phyloP scores from a whole-genome alignment of 2,797 vertebrate species.

The Paramormyrops hopkinsi region DNA sequence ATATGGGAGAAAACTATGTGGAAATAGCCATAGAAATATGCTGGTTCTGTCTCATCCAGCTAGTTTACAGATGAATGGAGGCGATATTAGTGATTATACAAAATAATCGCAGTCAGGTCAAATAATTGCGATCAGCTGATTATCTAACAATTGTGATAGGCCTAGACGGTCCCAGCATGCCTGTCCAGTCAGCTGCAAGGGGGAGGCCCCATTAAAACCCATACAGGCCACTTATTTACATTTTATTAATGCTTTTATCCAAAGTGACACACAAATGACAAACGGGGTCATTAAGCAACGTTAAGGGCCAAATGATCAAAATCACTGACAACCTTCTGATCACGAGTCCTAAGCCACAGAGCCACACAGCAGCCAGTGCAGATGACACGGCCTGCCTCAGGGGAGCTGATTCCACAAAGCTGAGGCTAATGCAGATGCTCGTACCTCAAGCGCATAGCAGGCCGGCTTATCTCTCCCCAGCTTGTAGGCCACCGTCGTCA shows the following conservation, averaged over 20 bases:
- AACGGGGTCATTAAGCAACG: background rate
- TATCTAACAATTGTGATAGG: background rate
- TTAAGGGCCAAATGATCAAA: background rate
- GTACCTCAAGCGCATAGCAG: conserved; percentile 89
- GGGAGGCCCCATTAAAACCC: background rate
- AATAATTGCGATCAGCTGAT: background rate
- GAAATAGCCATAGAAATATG: background rate
- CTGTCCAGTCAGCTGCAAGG: background rate
- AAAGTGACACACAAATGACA: background rate
- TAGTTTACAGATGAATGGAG: background rate
- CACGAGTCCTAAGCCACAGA: background rate
- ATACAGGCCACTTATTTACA: background rate
- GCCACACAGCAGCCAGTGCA: background rate
- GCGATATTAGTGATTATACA: background rate
- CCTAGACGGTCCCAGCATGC: background rate
- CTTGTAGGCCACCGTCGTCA: conserved; percentile 95
- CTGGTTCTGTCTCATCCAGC: background rate
- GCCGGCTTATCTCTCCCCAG: conserved; percentile 87
- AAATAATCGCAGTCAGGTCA: background rate
- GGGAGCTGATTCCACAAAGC: background rate
- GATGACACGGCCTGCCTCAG: background rate
- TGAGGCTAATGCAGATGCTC: background rate
- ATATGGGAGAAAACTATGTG: background rate
- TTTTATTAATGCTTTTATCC: background rate
- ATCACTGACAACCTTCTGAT: background rate